Percentiles rank a stretch among this genome's conserved stretches.
Conservation (phyloP, 2,113 vertebrate species). For the Rhinichthys klamathensis region DNA sequence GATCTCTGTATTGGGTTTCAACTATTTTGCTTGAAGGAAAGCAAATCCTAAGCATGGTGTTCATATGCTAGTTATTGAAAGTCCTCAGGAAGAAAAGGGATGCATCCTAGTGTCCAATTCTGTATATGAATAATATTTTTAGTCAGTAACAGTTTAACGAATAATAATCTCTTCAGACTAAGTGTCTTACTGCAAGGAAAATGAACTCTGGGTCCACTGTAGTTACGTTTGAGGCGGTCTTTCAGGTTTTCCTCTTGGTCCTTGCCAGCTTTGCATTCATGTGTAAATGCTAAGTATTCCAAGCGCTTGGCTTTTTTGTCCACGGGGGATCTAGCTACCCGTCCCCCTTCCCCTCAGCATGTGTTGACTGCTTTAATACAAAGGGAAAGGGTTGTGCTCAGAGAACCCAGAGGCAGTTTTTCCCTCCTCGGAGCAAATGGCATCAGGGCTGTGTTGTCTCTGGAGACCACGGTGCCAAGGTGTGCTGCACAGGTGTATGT, state of each 20-base stretch:
- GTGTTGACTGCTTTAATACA: constrained; percentile 34
- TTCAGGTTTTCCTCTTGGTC: constrained; percentile 25
- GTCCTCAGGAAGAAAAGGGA: constrained; percentile 24
- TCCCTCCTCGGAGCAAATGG: not conserved
- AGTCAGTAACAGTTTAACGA: too few species aligned
- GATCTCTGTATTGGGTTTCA: not conserved
- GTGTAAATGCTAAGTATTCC: constrained; percentile 41
- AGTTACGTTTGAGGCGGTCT: not conserved
- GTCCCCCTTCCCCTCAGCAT: constrained; percentile 35
- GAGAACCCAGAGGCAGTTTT: not conserved
- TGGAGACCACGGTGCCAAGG: not conserved
- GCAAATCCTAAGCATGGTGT: constrained; percentile 4
- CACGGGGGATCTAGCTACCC: not conserved
- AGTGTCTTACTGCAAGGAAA: not conserved
- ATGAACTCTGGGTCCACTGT: not conserved
- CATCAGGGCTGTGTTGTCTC: not conserved
- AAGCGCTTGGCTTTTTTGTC: constrained; percentile 25
- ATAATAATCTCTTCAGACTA: too few species aligned
- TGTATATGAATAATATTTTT: not conserved
- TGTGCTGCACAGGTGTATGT: not conserved
- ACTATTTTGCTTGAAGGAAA: not conserved
- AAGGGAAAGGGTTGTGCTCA: constrained; percentile 9
- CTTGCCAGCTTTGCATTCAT: constrained; percentile 39
- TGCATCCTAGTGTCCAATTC: not conserved
- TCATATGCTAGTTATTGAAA: constrained; percentile 26